phyloP scores from a whole-genome alignment of 2,113 vertebrate species.

The Neotoma lepida region DNA sequence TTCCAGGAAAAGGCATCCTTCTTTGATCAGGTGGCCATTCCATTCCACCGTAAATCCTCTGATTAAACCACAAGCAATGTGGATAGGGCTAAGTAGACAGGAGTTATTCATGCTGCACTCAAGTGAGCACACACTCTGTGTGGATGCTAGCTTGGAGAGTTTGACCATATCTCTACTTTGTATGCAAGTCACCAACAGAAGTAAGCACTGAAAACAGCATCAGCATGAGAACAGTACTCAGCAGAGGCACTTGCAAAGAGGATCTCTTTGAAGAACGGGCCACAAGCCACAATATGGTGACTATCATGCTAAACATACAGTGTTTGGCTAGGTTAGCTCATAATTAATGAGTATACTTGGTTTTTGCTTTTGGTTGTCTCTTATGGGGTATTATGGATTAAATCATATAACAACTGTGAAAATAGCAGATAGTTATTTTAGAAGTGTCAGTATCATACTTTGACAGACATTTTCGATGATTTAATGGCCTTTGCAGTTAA shows the following conservation, averaged over 20 bases:
- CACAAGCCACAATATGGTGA: conserved; percentile 98
- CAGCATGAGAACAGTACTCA: conserved; percentile 92
- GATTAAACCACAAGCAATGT: conserved; percentile 95
- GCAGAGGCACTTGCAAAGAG: conserved; percentile 97
- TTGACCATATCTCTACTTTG: conserved; percentile 85
- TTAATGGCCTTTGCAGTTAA: conserved; percentile 87
- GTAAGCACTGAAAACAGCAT: conserved; percentile 84
- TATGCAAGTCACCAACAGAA: conserved; percentile 92
- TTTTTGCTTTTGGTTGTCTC: conserved; percentile 92
- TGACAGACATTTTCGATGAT: conserved; percentile 88
- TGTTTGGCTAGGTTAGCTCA: conserved; percentile 92
- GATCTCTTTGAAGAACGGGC: conserved; percentile 95
- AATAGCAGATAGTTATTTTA: conserved; percentile 84
- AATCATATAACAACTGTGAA: conserved; percentile 89
- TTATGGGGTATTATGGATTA: conserved; percentile 89
- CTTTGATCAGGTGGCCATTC: conserved; percentile 97
- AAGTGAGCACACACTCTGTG: conserved; percentile 92
- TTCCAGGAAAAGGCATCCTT: conserved; percentile 93
- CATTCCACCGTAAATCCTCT: conserved; percentile 97
- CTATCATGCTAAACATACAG: conserved; percentile 94
- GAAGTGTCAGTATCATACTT: conserved; percentile 88
- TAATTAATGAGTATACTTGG: conserved; percentile 94
- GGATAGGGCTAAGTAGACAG: conserved; percentile 95
- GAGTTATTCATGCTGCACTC: conserved; percentile 97
- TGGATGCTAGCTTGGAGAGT: conserved; percentile 89